Evolutionary conservation across 2,797 vertebrate species (phyloP), one percentile per base, ranked within the genome.

Genomic region (Graptemys geographica): DNA sequence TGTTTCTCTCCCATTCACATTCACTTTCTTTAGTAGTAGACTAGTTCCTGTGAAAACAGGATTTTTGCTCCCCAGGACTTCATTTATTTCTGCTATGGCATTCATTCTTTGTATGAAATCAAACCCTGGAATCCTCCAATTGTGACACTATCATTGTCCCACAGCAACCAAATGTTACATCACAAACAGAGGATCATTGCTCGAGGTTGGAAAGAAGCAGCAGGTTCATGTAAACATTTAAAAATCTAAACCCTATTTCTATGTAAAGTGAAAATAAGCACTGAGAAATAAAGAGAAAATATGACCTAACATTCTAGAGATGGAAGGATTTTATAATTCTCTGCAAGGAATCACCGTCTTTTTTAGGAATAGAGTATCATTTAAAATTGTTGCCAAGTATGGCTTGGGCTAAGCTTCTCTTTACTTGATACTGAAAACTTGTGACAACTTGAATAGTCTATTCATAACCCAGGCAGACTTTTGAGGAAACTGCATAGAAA

Each of bases 401-500:
- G 19, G 1, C 85, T 91, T 94, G 79, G 72, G 23, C 47, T 90
- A 94, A 96, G 89, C 15, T 12, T 41, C 55, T 93, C 93, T 93
- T 86, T 90, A 81, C 25, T 90, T 94, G 57, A 13, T 82, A 23
- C 52, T 87, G 89, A 95, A 86, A 85, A 94, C 74, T 44, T 82
- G 80, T 94, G 72, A 86, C 15, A 85, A 87, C 84, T 69, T 90
- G 90, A 93, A 78, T 31, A 94, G 83, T 88, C 86, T 76, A 4
- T 94, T 92, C 72, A 85, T 93, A 95, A 95, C 65, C 84, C 1
- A 0, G 49, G 27, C 72, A 0, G 0, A 88, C 87, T 96, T 95
- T 95, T 57, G 88, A 94, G 92, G 92, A 96, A 96, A 93, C 41
- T 53, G 62, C 1, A 92, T 53, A 92, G 80, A 94, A 92, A 96